Evolutionary conservation across 2,797 vertebrate species (phyloP).

Genomic region (Sebastes oblongus): DNA sequence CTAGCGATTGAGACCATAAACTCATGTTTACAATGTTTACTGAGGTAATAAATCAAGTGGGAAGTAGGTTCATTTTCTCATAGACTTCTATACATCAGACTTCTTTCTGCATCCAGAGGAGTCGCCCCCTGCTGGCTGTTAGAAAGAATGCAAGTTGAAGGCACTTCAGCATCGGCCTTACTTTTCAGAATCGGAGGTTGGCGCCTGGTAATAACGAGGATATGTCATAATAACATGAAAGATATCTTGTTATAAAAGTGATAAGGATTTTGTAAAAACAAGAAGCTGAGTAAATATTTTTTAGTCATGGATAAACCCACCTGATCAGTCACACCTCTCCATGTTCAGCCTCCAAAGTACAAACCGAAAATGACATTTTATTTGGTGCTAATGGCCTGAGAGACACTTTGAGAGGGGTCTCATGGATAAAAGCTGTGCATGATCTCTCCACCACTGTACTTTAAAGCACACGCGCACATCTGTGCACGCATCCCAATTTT

Average conservation of each 20-base stretch:
- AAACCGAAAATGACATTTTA: background rate
- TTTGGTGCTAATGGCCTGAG: background rate
- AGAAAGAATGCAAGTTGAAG: too few species aligned
- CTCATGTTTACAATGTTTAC: too few species aligned
- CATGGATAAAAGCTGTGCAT: constrained; percentile 24
- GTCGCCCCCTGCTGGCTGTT: too few species aligned
- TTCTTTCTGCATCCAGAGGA: too few species aligned
- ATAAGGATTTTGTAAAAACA: background rate
- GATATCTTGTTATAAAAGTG: background rate
- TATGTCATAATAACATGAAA: background rate
- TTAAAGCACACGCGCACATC: background rate
- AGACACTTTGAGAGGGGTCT: background rate
- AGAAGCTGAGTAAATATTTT: background rate
- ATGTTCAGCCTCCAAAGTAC: background rate
- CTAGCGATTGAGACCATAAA: too few species aligned
- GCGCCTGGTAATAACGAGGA: background rate
- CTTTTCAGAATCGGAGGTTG: too few species aligned
- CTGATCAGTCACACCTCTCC: background rate
- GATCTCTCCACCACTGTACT: constrained; percentile 6
- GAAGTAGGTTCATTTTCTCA: too few species aligned
- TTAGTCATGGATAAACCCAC: background rate
- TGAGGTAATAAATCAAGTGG: too few species aligned
- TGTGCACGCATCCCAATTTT: constrained; percentile 1
- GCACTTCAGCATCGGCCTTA: too few species aligned
- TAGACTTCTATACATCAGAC: too few species aligned